phyloP scores from a whole-genome alignment of 2,888 invertebrate species.

The Pomacea canaliculata region DNA sequence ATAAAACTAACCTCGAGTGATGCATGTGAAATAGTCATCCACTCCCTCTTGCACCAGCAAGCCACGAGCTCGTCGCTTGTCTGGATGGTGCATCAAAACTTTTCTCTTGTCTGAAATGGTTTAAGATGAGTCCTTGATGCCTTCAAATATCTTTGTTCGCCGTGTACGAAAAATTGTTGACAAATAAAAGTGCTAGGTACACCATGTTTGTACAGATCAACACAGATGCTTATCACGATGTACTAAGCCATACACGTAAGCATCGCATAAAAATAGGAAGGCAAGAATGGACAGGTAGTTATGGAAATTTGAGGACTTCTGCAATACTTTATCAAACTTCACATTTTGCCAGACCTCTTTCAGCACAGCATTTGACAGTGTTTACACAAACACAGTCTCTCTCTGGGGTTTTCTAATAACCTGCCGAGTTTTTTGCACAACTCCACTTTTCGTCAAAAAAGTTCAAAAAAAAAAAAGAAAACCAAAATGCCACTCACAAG shows the following conservation, averaged over 20 bases:
- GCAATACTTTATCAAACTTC: too few species aligned
- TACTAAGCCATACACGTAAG: too few species aligned
- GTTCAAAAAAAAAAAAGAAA: too few species aligned
- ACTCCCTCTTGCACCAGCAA: slow-evolving; percentile 83
- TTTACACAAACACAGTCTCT: too few species aligned
- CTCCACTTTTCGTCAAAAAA: too few species aligned
- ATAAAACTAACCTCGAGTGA: slow-evolving; percentile 79
- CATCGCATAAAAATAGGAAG: too few species aligned
- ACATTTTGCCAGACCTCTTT: too few species aligned
- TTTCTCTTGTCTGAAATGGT: slow-evolving; percentile 77
- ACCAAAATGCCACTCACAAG: slow-evolving; percentile 78
- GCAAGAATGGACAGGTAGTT: too few species aligned
- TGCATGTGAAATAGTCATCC: slow-evolving; percentile 95
- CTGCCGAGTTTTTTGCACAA: too few species aligned
- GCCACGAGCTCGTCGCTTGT: slow-evolving; percentile 91
- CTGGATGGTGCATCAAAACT: slow-evolving; percentile 96
- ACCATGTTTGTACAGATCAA: neutral
- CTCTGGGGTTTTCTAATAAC: too few species aligned
- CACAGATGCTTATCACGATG: neutral
- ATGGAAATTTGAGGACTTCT: too few species aligned
- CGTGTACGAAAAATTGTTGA: neutral
- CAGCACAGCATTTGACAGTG: too few species aligned
- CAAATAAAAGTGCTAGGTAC: neutral
- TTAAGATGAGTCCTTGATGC: neutral
- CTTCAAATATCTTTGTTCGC: neutral